Conservation (phyloP, 2,888 invertebrate genomes). For the Heteropelma amictum region DNA sequence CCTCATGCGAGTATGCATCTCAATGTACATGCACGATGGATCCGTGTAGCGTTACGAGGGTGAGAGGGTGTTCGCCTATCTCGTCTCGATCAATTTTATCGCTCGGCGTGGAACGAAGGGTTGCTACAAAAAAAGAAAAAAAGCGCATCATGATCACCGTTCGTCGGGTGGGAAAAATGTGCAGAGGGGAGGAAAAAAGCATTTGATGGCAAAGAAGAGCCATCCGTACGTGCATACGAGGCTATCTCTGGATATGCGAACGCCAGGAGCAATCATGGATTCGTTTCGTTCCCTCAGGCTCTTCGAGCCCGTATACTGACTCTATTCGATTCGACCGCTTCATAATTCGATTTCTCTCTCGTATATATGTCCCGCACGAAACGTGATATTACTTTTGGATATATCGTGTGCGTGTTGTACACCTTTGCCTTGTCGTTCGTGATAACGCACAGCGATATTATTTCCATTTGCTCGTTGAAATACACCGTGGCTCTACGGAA, state of each 20-base stretch:
- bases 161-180: background rate
- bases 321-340: constrained; percentile 43
- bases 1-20: background rate
- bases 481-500: no score
- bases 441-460: background rate
- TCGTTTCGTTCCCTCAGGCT: constrained; percentile 33
- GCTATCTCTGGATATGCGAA: constrained; percentile 22
- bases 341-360: constrained; percentile 57
- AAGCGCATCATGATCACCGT: constrained; percentile 7
- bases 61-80: constrained; percentile 22
- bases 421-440: background rate
- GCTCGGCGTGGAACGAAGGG: constrained; percentile 33
- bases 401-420: background rate
- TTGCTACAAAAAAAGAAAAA: constrained; percentile 25
- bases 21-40: background rate
- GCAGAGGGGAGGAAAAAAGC: constrained; percentile 6
- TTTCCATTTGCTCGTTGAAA: background rate
- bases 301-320: constrained; percentile 10
- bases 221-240: background rate
- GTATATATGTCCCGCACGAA: constrained; percentile 40
- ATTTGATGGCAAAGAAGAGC: constrained; percentile 37
- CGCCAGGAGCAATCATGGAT: constrained; percentile 40
- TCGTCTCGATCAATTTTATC: constrained; percentile 46
- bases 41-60: background rate
- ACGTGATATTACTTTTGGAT: constrained; percentile 52